Percentiles rank a stretch among this genome's conserved stretches.
Evolutionary conservation across 1,140 invertebrate genomes (phyloP).

Genomic region (Pseudachorutes palmiensis): DNA sequence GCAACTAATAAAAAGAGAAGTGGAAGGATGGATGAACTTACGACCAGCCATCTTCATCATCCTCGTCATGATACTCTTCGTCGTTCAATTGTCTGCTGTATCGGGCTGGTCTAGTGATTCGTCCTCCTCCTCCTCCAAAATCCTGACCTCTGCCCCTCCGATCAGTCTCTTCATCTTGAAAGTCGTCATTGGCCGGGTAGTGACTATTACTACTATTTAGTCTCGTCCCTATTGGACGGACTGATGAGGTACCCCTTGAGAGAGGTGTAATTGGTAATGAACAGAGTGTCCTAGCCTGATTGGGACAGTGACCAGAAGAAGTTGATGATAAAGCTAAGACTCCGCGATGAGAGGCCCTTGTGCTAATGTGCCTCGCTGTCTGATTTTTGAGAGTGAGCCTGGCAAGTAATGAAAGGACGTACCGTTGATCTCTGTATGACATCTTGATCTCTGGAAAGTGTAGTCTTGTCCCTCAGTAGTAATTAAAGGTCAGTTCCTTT

Average conservation of each 20-base stretch:
- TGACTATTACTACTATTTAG: too few species aligned
- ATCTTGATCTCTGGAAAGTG: conserved; percentile 18
- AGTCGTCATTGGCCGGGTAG: conserved; percentile 2
- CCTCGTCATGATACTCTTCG: background rate
- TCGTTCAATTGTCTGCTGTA: background rate
- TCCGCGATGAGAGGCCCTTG: background rate
- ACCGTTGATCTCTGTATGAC: conserved; percentile 38
- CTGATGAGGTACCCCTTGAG: too few species aligned
- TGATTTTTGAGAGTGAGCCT: conserved; percentile 23
- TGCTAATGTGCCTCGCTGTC: background rate
- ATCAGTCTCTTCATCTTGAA: too few species aligned
- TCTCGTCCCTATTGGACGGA: too few species aligned
- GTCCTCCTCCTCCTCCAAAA: background rate
- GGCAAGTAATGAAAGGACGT: conserved; percentile 33
- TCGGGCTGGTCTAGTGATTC: background rate
- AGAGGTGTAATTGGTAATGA: too few species aligned
- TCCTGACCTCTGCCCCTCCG: background rate
- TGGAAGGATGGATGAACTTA: background rate
- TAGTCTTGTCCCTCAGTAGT: too few species aligned
- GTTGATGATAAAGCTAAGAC: too few species aligned
- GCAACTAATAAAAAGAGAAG: too few species aligned
- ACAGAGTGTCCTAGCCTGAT: too few species aligned
- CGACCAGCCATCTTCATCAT: background rate
- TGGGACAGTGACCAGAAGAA: too few species aligned
- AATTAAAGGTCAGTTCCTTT: too few species aligned